phyloP scores from a whole-genome alignment of 2,113 vertebrate species.

The Hiodon alosoides region DNA sequence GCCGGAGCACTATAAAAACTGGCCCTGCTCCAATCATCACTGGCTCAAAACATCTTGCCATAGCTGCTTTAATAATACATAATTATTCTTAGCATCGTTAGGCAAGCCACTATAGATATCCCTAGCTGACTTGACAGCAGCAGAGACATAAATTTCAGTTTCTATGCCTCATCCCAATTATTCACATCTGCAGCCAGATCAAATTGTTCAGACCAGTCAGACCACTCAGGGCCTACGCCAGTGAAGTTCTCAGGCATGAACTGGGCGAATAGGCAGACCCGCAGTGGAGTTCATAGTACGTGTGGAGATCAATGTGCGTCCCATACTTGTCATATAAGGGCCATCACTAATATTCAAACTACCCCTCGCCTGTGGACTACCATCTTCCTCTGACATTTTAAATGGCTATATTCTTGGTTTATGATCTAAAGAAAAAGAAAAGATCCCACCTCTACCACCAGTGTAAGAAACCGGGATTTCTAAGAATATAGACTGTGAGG shows the following conservation, averaged over 20 bases:
- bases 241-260: constrained; percentile 17
- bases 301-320: too few species aligned
- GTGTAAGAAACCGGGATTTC: too few species aligned
- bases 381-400: too few species aligned
- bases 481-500: too few species aligned
- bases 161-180: not conserved
- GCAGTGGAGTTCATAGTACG: too few species aligned
- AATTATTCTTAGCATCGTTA: not conserved
- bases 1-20: not conserved
- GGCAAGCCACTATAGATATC: not conserved
- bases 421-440: too few species aligned
- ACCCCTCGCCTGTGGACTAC: too few species aligned
- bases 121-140: not conserved
- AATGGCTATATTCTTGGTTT: too few species aligned
- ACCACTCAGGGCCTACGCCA: not conserved
- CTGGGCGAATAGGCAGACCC: too few species aligned
- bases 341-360: too few species aligned
- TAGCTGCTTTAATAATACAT: not conserved
- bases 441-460: too few species aligned
- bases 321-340: too few species aligned
- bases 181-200: constrained; percentile 4
- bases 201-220: constrained; percentile 4
- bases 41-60: not conserved
- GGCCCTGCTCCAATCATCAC: not conserved
- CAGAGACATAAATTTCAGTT: not conserved